Base-by-base conservation (phyloP, 2,888 invertebrate genomes). In the Microchrysa polita region DNA sequence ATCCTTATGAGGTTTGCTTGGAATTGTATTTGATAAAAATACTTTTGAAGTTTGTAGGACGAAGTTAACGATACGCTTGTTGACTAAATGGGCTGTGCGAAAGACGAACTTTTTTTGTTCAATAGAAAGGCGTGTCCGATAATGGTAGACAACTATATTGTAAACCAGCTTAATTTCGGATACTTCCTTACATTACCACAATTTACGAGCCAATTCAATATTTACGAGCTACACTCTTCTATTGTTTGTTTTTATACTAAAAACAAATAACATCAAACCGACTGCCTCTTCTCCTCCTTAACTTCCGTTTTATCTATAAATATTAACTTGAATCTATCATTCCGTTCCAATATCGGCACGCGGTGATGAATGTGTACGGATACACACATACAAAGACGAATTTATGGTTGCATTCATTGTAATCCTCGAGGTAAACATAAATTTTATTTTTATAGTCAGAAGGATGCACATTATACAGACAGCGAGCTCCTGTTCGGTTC, bases 351-450 rank as follows among this genome's bases (percentile, higher is more conserved):
- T 16, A 55, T 16, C 18, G n/a, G n/a, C n/a, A n/a, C n/a, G n/a
- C 18, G 4, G 55, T 20, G 55, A n/a, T 55, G 55, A 34, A 61
- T 61, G n/a, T n/a, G n/a, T n/a, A n/a, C n/a, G n/a, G n/a, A n/a
- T n/a, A n/a, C n/a, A n/a, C n/a, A 16, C 44, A 27, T 10, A 20
- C 40, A 23, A 55, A 34, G 57, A 16, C 52, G 22, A 27, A 69
- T 57, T 69, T 69, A 69, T 69, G 69, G 57, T 69, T 69, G 69
- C 69, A 69, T 69, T 55, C 55, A 69, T 69, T 69, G 69, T 69
- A 69, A 69, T 69, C 69, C 69, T 69, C 69, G 27, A 69, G 69
- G 69, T 69, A 55, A 34, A 69, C 69, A 69, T 69, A 69, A 69
- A 69, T 69, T 65, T 69, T 57, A 69, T 40, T 69, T 69, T 69